Conservation (phyloP, 2,113 vertebrate genomes). For the Sturnus vulgaris region DNA sequence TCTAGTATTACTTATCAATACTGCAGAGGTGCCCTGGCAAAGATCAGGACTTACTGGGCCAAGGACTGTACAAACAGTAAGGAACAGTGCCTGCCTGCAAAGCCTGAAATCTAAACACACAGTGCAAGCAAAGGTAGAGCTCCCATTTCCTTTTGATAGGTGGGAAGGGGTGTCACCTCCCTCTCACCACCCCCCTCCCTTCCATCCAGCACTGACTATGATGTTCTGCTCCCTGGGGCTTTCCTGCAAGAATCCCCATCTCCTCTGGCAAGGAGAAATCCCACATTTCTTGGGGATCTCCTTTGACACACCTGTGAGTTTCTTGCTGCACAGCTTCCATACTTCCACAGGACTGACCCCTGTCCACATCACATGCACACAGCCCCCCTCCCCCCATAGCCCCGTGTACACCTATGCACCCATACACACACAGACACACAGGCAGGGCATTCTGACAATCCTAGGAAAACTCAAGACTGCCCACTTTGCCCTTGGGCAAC, state of each 20-base stretch:
- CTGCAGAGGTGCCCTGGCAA: neutral
- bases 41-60: neutral
- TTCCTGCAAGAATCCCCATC: neutral
- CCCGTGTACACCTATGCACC: neutral
- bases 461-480: neutral
- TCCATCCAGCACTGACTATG: rapidly evolving
- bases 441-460: neutral
- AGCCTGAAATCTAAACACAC: constrained; percentile 12
- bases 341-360: neutral
- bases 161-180: neutral
- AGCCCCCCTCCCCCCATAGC: neutral
- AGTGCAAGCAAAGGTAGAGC: neutral
- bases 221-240: neutral
- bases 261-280: neutral
- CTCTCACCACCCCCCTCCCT: neutral
- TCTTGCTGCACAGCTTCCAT: neutral
- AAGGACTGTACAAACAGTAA: neutral
- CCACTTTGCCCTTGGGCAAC: neutral
- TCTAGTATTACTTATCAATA: neutral
- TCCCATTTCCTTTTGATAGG: neutral
- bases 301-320: neutral
- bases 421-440: neutral
- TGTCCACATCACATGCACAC: neutral
- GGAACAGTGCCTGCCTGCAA: neutral
- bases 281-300: neutral